Conservation (phyloP, 2,797 vertebrate species). For the Numenius phaeopus region DNA sequence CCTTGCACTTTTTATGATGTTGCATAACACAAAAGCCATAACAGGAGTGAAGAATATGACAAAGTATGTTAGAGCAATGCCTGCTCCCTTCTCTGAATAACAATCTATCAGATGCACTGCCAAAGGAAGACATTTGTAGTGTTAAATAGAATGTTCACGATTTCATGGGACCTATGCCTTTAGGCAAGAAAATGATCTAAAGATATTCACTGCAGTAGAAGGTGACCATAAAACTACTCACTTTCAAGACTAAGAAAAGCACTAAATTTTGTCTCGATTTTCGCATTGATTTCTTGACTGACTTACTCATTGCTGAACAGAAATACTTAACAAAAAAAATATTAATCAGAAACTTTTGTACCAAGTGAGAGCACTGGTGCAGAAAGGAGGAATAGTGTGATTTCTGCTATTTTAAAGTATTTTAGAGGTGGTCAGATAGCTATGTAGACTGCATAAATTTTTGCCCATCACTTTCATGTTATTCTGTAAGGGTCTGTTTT, state of each 20-base stretch:
- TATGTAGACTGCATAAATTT: background rate
- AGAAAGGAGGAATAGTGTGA: background rate
- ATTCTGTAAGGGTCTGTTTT: background rate
- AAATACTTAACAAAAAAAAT: background rate
- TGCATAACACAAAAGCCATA: background rate
- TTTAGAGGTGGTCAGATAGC: background rate
- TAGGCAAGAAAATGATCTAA: slow-evolving; percentile 37
- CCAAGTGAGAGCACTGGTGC: background rate
- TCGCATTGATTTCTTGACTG: background rate
- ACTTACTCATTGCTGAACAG: background rate
- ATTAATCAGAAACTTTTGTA: background rate
- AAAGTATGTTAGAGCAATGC: background rate
- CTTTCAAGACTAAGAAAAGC: background rate
- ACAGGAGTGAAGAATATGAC: background rate
- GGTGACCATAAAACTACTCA: slow-evolving; percentile 9
- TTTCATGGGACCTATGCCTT: slow-evolving; percentile 11
- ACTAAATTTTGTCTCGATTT: background rate
- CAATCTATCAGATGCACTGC: background rate
- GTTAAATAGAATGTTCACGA: slow-evolving; percentile 38
- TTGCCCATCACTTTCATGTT: background rate
- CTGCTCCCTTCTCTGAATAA: slow-evolving; percentile 1
- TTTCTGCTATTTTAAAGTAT: background rate
- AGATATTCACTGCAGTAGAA: background rate
- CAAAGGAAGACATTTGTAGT: slow-evolving; percentile 25
- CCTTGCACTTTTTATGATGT: background rate